Base-by-base conservation (phyloP, 1,140 invertebrate species). In the Drosophila insularis region DNA sequence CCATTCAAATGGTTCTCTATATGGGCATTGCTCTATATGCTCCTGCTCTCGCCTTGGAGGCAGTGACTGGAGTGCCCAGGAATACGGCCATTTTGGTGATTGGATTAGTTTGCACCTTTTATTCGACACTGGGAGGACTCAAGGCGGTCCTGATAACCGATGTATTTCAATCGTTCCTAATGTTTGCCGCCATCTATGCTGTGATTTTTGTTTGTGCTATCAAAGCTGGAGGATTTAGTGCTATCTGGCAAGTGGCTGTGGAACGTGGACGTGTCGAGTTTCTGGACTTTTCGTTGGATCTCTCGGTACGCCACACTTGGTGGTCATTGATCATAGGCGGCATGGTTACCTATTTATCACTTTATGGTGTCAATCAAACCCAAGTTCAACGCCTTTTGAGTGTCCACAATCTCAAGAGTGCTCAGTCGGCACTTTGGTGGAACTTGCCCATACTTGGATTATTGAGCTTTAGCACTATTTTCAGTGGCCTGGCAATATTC, bases 1-100 rank as follows among this genome's bases (percentile, higher is more conserved):
- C 95, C 54, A 81, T 97, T 13, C 97, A 98, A 93, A 96, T 97
- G 95, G 92, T 98, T 31, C 91, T 99, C 13, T 99, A 99, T 85
- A 98, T 98, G 93, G 97, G 97, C 1, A 96, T 99, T 78, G 98
- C 98, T 0, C 92, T 99, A 0, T 98, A 98, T 92, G 97, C 97
- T 0, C 98, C 98, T 1, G 96, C 97, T 13, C 94, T 98, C 67
- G 97, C 98, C 0, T 90, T 99, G 19, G 97, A 97, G 93, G 96
- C 97, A 17, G 96, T 98, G 27, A 97, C 96, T 10, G 96, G 95
- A 8, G 92, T 97, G 23, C 94, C 94, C 7, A 94, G 95, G 91
- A 92, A 94, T 53, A 91, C 94, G 39, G 96, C 97, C 13, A 97
- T 99, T 68, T 90, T 98, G 60, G 93, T 95, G 1, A 95, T 98